Conservation (phyloP, 2,113 vertebrate genomes). For the Melanostigma gelatinosum region DNA sequence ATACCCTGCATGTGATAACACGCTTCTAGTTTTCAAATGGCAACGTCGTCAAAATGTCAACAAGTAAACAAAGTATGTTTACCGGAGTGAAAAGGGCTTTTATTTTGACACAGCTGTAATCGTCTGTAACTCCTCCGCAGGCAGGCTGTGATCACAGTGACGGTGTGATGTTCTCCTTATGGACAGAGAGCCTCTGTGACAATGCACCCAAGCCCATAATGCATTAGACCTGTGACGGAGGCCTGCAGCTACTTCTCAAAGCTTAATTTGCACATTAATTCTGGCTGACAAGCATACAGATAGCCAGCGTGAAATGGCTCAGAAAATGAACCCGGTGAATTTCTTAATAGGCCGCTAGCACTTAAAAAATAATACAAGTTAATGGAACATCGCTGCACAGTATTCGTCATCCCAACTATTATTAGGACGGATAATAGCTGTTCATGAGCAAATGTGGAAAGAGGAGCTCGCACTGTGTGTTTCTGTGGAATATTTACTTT, state of each 20-base stretch:
- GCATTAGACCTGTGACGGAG: slow-evolving; percentile 39
- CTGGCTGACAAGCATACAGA: slow-evolving; percentile 63
- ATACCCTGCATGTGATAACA: background rate
- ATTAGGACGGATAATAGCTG: background rate
- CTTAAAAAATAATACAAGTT: slow-evolving; percentile 40
- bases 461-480: background rate
- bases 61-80: background rate
- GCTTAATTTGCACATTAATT: slow-evolving; percentile 67
- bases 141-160: slow-evolving; percentile 14
- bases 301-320: slow-evolving; percentile 38
- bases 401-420: slow-evolving; percentile 14
- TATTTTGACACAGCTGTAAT: background rate
- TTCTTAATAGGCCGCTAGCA: slow-evolving; percentile 27
- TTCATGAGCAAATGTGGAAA: background rate
- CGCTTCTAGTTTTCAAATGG: background rate
- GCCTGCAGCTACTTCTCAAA: slow-evolving; percentile 47
- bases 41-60: background rate
- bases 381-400: slow-evolving; percentile 23
- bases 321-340: slow-evolving; percentile 56
- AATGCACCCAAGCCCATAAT: slow-evolving; percentile 22
- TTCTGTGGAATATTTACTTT: background rate
- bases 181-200: slow-evolving; percentile 25
- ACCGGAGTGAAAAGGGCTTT: background rate
- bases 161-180: slow-evolving; percentile 19
- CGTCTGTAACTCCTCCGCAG: background rate